Base-by-base conservation (phyloP, 2,797 vertebrate genomes). In the Cossypha heuglini region DNA sequence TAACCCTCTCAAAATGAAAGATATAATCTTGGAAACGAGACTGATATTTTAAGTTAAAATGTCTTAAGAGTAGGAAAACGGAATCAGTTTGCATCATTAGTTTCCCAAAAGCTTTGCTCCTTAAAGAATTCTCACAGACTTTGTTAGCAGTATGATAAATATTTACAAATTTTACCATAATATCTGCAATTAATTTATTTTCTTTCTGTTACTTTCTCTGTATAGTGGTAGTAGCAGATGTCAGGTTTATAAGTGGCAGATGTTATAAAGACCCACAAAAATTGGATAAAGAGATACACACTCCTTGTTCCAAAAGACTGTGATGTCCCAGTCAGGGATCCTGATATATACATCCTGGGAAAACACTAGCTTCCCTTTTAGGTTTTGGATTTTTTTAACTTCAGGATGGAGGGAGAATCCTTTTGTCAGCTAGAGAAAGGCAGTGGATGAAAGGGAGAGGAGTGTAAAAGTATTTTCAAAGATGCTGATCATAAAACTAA, bases 261-360 rank as follows among this genome's bases (percentile, higher is more conserved):
- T 38, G 13, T 16, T 69, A 25, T 13, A n/a, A 58, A 54, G 16
- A 62, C 3, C 2, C 55, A 46, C 9, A 86, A 58, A 78, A 82
- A 35, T 9, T 54, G 8, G 3, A 2, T 63, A 13, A 37, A 61
- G 21, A 59, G 17, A 29, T 52, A 16, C 8, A 37, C 2, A 10
- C 8, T 74, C 1, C 55, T 25, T 66, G 18, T 35, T 64, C 15
- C 63, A 61, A 25, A 14, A 75, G 4, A 35, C 24, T 9, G 4
- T 38, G 13, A 21, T 57, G 5, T 74, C 80, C 17, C 8, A 24
- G 14, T 38, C 40, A 68, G 15, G 21, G 9, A 21, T 88, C 7
- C 8, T 51, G 22, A 21, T 55, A 58, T 4, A 37, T 51, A 16
- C 0, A 11, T 0, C 1, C 28, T 37, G 8, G 3, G 3, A 31